Evolutionary conservation across 1,140 invertebrate species (phyloP), one percentile per base, ranked within the genome.

Genomic region (Drosophila pectinifera): DNA sequence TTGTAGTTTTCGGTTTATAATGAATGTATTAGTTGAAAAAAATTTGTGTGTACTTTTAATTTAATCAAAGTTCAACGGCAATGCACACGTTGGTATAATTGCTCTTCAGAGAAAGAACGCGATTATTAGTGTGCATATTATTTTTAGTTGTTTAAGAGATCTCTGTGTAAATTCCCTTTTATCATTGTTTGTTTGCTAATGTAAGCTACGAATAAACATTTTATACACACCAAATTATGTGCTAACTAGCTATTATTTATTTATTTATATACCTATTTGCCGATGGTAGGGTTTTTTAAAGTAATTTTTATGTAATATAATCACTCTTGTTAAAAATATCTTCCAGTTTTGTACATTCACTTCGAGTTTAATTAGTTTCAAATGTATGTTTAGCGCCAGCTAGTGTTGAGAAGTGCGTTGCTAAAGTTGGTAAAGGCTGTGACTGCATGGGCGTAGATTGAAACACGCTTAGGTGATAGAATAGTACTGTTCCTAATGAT

Each of bases 101-200:
- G 57, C 38, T 45, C 53, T 56, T 22, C 41, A 18, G 13, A 34
- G 39, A 31, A 5, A 42, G 13, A 65, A 51, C 13, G 39, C 61
- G 28, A 55, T 67, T 65, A 59, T 62, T 55, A 64, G 28, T 75
- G 53, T 67, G 73, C 64, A 59, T 80, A 76, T 80, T 79, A 63
- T 74, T 53, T 80, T 70, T 83, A 48, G 78, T 73, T 58, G 51
- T 62, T 72, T 83, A 88, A 90, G 85, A 90, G 85, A 90, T 88
- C 84, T 88, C 84, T 75, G 61, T 88, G 84, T 88, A 89, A 84
- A 88, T 84, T 80, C 64, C 76, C 65, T 56, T 79, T 88, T 69
- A 79, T 88, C 65, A 79, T 63, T 49, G 75, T 89, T 89, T 83
- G 61, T 72, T 70, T 79, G 59, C 74, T 86, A 73, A 73, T 51